These are phyloP conservation scores for Hydriomena furcata DNA, from an alignment of 2,888 invertebrate species.

Conservation along the genomic window DNA sequence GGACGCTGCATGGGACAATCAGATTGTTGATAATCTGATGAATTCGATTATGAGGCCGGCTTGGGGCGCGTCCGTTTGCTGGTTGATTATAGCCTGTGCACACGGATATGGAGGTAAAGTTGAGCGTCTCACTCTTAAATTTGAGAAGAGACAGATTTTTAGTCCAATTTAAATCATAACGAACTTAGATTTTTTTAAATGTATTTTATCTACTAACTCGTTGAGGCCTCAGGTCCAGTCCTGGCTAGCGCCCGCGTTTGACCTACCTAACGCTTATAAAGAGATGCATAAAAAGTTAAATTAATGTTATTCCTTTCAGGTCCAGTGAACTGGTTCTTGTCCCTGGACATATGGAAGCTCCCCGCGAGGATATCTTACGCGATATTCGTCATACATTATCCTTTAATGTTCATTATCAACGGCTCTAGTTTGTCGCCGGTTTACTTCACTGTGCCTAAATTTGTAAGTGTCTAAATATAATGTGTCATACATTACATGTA, in stretches of 20 bases:
- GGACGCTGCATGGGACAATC: slow-evolving; percentile 35
- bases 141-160: too few species aligned
- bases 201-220: too few species aligned
- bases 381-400: slow-evolving; percentile 75
- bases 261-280: too few species aligned
- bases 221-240: too few species aligned
- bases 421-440: neutral
- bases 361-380: slow-evolving; percentile 80
- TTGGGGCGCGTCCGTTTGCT: slow-evolving; percentile 56
- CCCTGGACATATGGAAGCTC: slow-evolving; percentile 75
- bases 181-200: too few species aligned
- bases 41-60: slow-evolving; percentile 51
- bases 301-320: slow-evolving; percentile 47
- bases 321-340: slow-evolving; percentile 79
- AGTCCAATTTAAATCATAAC: too few species aligned
- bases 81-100: slow-evolving; percentile 60
- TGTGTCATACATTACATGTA: too few species aligned
- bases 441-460: too few species aligned
- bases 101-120: slow-evolving; percentile 35
- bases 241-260: too few species aligned
- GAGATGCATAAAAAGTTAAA: too few species aligned
- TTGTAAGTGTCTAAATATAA: too few species aligned
- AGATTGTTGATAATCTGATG: slow-evolving; percentile 35
- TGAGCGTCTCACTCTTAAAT: too few species aligned
- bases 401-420: neutral